Conservation (phyloP, 2,888 invertebrate species). For the Eupithecia insigniata region DNA sequence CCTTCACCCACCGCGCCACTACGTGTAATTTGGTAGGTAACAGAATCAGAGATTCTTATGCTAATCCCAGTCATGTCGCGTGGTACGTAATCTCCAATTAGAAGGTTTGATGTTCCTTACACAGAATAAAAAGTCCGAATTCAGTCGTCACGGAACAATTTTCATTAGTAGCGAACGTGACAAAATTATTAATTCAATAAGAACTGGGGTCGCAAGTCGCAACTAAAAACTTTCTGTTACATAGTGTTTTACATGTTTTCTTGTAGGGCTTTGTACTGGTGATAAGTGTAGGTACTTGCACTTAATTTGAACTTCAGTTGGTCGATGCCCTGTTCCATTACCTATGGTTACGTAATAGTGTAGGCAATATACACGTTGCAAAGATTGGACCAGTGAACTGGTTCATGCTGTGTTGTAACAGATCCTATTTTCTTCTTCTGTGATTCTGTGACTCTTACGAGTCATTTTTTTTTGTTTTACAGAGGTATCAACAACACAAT, state of each 20-base stretch:
- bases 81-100: constrained; percentile 48
- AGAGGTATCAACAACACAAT: background rate
- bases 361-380: background rate
- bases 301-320: too few relatives aligned
- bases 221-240: constrained; percentile 56
- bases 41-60: too few relatives aligned
- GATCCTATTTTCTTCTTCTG: background rate
- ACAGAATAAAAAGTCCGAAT: constrained; percentile 69
- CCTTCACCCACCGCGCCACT: too few relatives aligned
- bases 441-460: background rate
- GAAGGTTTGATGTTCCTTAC: constrained; percentile 66
- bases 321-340: too few relatives aligned
- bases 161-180: constrained; percentile 79
- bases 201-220: constrained; percentile 24
- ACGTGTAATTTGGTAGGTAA: too few relatives aligned
- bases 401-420: background rate
- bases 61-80: constrained; percentile 17
- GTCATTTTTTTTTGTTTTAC: background rate
- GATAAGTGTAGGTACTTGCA: background rate
- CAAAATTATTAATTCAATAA: constrained; percentile 65
- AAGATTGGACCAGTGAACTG: background rate
- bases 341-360: background rate
- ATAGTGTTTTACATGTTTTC: background rate
- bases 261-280: background rate
- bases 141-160: constrained; percentile 77